Evolutionary conservation across 2,113 vertebrate species (phyloP), one percentile per base, ranked within the genome.

Genomic region (Notarius quadriscutis): DNA sequence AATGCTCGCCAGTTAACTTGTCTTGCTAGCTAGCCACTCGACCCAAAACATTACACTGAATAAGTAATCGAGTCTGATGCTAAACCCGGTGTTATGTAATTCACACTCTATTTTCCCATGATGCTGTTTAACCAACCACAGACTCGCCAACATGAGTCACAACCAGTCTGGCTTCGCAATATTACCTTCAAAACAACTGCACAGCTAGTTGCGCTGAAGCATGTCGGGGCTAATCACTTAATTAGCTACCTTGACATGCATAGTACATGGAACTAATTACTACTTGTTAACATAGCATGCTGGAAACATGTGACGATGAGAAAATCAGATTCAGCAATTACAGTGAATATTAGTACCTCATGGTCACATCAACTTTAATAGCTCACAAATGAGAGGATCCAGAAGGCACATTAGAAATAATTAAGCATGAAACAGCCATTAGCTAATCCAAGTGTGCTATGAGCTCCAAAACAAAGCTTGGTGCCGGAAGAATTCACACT

Each of bases 221-320:
- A 65, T 53, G 80, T 10, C 80, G 72, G 48, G 55, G 57, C 53
- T 88, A 90, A 88, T 88, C 77, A 85, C 53, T 87, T 83, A 83
- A 88, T 87, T 88, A 82, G 53, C 27, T 48, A 89, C 50, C 80
- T 84, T 86, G 62, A 65, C 51, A n/a, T n/a, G 20, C 25, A 53
- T 27, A 55, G 75, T 53, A 3, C 48, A 57, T 30, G 48, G 10
- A 1, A 25, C 55, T 82, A 82, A 84, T 88, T 83, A 41, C 17
- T 81, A 72, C 72, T 60, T 84, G 78, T 18, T 48, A 48, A 51
- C 69, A 53, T 7, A 53, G 50, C 27, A 60, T 55, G 11, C 51
- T 34, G 53, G 30, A 60, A 60, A 87, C 22, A 4, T 20, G 48
- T 58, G 85, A 55, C 18, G 17, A 41, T 62, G 51, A 25, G 25